phyloP scores from a whole-genome alignment of 1,140 invertebrate genomes.

The Dendroctonus valens region DNA sequence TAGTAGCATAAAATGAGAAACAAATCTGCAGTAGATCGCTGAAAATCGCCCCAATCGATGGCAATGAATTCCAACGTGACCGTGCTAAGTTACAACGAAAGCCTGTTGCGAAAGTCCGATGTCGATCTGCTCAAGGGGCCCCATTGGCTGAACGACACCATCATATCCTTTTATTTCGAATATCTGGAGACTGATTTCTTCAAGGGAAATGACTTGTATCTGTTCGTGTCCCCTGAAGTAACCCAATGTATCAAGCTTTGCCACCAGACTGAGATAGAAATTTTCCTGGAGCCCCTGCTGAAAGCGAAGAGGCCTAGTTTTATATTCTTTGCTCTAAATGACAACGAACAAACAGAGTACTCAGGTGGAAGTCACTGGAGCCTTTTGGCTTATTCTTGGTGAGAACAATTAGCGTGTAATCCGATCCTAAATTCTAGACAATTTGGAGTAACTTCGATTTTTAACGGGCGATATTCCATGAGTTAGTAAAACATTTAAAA shows the following conservation, averaged over 20 bases:
- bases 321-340: constrained; percentile 86
- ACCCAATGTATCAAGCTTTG: constrained; percentile 81
- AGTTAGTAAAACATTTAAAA: neutral
- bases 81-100: constrained; percentile 54
- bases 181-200: constrained; percentile 71
- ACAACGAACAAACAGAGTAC: constrained; percentile 66
- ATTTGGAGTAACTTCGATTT: no score
- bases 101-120: constrained; percentile 73
- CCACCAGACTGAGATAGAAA: constrained; percentile 59
- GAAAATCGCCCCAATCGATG: no score
- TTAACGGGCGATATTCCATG: no score
- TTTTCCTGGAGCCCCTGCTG: constrained; percentile 71
- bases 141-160: constrained; percentile 84
- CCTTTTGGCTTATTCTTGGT: constrained; percentile 58
- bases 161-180: constrained; percentile 91
- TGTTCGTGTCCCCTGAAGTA: constrained; percentile 83
- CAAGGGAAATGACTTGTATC: constrained; percentile 59
- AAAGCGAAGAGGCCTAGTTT: constrained; percentile 63
- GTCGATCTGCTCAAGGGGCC: constrained; percentile 72
- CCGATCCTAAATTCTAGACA: no score
- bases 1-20: no score
- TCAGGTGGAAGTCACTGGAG: constrained; percentile 89
- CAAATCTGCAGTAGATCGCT: no score
- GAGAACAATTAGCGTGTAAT: no score
- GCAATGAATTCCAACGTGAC: constrained; percentile 30